A percentile compares a stretch with the other conserved stretches of the same genome.
Conservation (phyloP, 1,140 invertebrate genomes). For the Agrilus planipennis region DNA sequence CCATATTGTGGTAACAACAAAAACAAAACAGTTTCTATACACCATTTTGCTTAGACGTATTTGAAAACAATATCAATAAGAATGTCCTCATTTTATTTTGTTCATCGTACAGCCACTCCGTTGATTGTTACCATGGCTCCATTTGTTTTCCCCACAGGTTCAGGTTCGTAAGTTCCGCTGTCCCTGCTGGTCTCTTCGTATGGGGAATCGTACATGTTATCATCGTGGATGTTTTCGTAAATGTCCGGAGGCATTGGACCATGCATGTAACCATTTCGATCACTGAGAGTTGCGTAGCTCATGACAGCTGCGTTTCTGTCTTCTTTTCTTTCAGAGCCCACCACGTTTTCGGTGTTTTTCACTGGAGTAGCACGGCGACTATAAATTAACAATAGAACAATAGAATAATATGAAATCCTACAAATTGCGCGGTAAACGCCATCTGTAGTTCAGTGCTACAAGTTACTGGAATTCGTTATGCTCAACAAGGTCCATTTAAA, state of each 20-base stretch:
- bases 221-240: slow-evolving; percentile 62
- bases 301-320: slow-evolving; percentile 74
- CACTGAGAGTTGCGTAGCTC: slow-evolving; percentile 70
- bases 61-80: too few species aligned
- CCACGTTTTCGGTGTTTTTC: slow-evolving; percentile 77
- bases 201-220: slow-evolving; percentile 55
- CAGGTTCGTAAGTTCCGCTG: slow-evolving; percentile 57
- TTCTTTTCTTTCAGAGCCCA: slow-evolving; percentile 71
- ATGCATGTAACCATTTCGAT: slow-evolving; percentile 40
- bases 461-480: too few species aligned
- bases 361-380: slow-evolving; percentile 71
- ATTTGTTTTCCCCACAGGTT: slow-evolving; percentile 41
- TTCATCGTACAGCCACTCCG: slow-evolving; percentile 49
- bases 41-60: too few species aligned
- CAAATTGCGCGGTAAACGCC: too few species aligned
- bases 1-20: too few species aligned
- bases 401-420: neutral
- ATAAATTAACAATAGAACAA: slow-evolving; percentile 19
- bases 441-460: too few species aligned
- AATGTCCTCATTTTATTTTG: too few species aligned
- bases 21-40: too few species aligned
- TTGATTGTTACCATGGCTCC: slow-evolving; percentile 60
- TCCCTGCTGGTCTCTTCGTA: slow-evolving; percentile 45
- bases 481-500: too few species aligned
- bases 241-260: slow-evolving; percentile 40